A percentile compares a stretch with the other conserved stretches of the same genome.
Evolutionary conservation across 2,888 invertebrate genomes (phyloP).

Genomic region (Leucophora obtusa): DNA sequence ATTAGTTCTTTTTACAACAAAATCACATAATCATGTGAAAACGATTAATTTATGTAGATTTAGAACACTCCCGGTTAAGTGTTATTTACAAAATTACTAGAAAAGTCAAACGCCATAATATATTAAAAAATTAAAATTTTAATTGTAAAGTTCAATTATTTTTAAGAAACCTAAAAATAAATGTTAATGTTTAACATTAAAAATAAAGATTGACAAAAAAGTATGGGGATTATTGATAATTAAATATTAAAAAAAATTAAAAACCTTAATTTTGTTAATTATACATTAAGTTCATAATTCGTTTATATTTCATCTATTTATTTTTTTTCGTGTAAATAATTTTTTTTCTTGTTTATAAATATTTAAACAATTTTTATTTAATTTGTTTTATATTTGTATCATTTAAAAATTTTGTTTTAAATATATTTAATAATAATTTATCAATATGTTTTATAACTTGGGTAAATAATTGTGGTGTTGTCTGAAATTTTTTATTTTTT

Average conservation of each 20-base stretch:
- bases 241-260: neutral
- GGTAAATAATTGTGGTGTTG: constrained; percentile 7
- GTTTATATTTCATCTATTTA: constrained; percentile 31
- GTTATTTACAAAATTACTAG: too few species aligned
- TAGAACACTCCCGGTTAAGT: too few species aligned
- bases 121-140: too few species aligned
- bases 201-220: neutral
- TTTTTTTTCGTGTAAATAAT: constrained; percentile 39
- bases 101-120: too few species aligned
- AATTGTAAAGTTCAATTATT: too few species aligned
- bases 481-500: neutral
- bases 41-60: too few species aligned
- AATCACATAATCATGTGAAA: too few species aligned
- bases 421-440: constrained; percentile 47
- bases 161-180: neutral
- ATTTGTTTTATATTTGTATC: constrained; percentile 20
- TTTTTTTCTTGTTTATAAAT: constrained; percentile 45
- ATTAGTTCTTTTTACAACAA: too few species aligned
- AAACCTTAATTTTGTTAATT: neutral
- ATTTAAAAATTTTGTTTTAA: constrained; percentile 44
- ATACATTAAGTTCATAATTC: too few species aligned
- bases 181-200: neutral
- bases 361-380: constrained; percentile 59
- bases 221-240: neutral
- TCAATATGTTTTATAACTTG: constrained; percentile 5